Evolutionary conservation across 2,888 invertebrate genomes (phyloP).

Genomic region (Polyommatus iphigenia): DNA sequence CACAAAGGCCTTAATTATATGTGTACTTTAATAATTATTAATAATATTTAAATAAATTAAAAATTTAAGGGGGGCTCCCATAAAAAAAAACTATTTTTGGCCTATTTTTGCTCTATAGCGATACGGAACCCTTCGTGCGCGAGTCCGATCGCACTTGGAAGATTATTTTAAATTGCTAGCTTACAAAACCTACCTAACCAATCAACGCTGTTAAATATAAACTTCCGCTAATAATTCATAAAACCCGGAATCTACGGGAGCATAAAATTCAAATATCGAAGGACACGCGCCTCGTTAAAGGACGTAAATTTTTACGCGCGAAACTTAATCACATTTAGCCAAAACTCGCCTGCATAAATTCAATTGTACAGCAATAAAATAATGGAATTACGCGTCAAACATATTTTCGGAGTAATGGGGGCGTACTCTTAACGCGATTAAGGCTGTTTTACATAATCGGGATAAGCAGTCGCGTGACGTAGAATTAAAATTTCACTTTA

Average conservation of each 20-base stretch:
- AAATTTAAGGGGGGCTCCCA: too few relatives aligned
- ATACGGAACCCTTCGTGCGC: too few relatives aligned
- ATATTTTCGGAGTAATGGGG: conserved; percentile 62
- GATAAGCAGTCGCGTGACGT: conserved; percentile 37
- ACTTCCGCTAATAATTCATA: too few relatives aligned
- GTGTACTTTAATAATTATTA: too few relatives aligned
- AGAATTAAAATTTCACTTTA: conserved; percentile 35
- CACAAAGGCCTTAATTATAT: too few relatives aligned
- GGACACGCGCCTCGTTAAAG: not conserved
- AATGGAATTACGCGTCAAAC: conserved; percentile 73
- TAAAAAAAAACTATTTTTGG: too few relatives aligned
- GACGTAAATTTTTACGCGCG: conserved; percentile 28
- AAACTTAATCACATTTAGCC: conserved; percentile 52
- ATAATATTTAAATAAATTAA: too few relatives aligned
- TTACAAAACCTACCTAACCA: too few relatives aligned
- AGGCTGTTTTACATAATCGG: conserved; percentile 68
- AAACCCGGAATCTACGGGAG: not conserved
- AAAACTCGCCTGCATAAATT: conserved; percentile 58
- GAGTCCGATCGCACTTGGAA: too few relatives aligned
- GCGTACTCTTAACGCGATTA: conserved; percentile 60
- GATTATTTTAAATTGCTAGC: too few relatives aligned
- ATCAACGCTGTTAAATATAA: too few relatives aligned
- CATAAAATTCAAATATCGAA: not conserved
- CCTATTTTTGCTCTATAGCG: too few relatives aligned
- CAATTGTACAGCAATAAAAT: conserved; percentile 69